Evolutionary conservation across 1,140 invertebrate species (phyloP), one percentile per base, ranked within the genome.

Genomic region (Polypedilum pembai): DNA sequence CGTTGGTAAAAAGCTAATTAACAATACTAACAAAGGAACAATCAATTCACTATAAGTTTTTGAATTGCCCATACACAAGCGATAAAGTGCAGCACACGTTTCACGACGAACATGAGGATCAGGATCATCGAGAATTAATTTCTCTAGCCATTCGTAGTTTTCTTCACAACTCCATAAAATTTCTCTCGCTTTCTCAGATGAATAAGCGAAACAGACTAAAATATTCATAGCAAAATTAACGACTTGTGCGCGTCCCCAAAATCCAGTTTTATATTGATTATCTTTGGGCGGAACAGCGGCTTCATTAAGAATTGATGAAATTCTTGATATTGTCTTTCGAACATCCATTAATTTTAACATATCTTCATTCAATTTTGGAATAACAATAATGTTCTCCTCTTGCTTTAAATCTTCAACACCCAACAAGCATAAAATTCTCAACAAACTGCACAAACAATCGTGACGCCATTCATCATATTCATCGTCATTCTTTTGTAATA

Each of bases 381-480:
- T 79, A 0, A 91, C 84, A 0, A 89, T 79, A 21, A 90, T 82
- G 74, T 90, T 90, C 74, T 92, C 90, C 0, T 82, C 81, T 74
- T 83, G 78, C 75, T 85, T 85, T 17, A 84, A 80, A 66, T 84
- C 85, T 74, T 91, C 85, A 3, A 95, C 91, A 0, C 94, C 94
- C 69, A 96, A 87, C 75, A 94, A 89, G 82, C 91, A 96, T 18
- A 97, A 82, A 15, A 81, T 82, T 40, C 81, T 92, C 15, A 97
- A 80, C 10, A 98, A 81, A 77, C 92, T 91, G 0, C 94, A 93
- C 8, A 97, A 83, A 80, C 94, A 96, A 79, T 98, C 95, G 82
- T 96, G 94, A 74, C 94, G 91, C 95, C 95, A 97, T 83, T 97
- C 92, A 77, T 89, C 92, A 65, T 91, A 87, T 75, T 92, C 87